Evolutionary conservation across 2,797 vertebrate species (phyloP).

Genomic region (Geotria australis): DNA sequence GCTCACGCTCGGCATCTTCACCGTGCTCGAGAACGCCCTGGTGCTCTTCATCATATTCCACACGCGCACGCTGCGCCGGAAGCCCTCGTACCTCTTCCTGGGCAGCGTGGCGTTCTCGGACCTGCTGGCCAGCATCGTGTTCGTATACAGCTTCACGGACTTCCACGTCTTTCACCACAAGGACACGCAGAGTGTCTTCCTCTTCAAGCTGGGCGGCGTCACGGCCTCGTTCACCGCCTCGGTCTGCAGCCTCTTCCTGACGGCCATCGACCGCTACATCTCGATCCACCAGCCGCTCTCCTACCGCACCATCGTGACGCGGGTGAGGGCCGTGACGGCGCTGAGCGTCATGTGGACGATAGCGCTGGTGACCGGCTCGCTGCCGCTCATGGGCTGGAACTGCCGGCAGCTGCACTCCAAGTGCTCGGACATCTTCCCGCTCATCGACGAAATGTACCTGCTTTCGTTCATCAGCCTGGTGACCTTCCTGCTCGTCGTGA

Average conservation of each 20-base stretch:
- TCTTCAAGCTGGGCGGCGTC: slow-evolving; percentile 93
- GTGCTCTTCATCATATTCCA: slow-evolving; percentile 82
- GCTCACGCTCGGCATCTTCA: slow-evolving; percentile 83
- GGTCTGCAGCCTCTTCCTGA: slow-evolving; percentile 91
- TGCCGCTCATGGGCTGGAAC: slow-evolving; percentile 96
- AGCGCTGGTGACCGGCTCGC: slow-evolving; percentile 68
- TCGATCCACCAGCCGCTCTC: slow-evolving; percentile 85
- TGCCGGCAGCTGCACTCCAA: slow-evolving; percentile 74
- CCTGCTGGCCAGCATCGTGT: slow-evolving; percentile 85
- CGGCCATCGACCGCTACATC: slow-evolving; percentile 91
- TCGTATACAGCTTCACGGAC: slow-evolving; percentile 97
- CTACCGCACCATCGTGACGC: slow-evolving; percentile 86
- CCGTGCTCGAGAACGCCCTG: slow-evolving; percentile 79
- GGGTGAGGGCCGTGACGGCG: slow-evolving; percentile 85
- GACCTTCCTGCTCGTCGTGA: slow-evolving; percentile 64
- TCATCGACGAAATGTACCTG: slow-evolving; percentile 84
- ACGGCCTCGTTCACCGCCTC: slow-evolving; percentile 92
- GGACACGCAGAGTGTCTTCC: slow-evolving; percentile 75
- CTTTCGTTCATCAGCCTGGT: slow-evolving; percentile 98
- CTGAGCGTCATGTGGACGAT: slow-evolving; percentile 98
- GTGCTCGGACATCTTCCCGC: slow-evolving; percentile 91
- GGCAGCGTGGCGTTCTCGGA: slow-evolving; percentile 87
- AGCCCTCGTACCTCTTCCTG: slow-evolving; percentile 95
- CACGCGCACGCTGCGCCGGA: slow-evolving; percentile 68
- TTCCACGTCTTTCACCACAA: slow-evolving; percentile 95